phyloP scores from a whole-genome alignment of 2,113 vertebrate genomes.

The Notechis scutatus region DNA sequence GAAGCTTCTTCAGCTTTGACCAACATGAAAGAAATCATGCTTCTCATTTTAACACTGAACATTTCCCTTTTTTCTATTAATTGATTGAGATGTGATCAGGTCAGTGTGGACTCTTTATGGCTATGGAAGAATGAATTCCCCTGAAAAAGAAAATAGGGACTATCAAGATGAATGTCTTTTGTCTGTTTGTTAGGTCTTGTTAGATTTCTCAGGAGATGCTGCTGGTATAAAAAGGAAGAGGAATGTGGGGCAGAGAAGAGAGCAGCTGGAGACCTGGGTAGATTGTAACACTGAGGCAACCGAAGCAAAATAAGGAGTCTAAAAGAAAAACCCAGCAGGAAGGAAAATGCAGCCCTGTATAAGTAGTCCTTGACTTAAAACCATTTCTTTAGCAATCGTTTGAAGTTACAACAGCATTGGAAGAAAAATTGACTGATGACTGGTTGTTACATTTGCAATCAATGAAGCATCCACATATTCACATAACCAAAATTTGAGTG shows the following conservation, averaged over 20 bases:
- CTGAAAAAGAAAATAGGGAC: not conserved
- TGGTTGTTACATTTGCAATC: not conserved
- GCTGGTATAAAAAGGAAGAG: not conserved
- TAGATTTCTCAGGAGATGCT: not conserved
- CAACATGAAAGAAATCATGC: not conserved
- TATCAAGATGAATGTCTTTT: not conserved
- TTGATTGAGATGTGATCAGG: not conserved
- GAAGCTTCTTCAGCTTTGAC: not conserved
- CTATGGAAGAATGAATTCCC: not conserved
- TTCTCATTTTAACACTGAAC: not conserved
- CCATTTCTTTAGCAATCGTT: not conserved
- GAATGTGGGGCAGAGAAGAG: not conserved
- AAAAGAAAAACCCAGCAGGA: not conserved
- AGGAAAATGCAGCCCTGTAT: not conserved
- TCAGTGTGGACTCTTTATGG: not conserved
- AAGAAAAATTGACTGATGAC: not conserved
- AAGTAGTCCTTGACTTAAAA: not conserved
- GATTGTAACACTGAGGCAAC: not conserved
- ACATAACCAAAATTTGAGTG: not conserved
- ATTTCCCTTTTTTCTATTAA: not conserved
- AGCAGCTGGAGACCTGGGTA: not conserved
- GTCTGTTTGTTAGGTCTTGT: not conserved
- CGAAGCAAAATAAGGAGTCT: not conserved
- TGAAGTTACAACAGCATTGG: not conserved
- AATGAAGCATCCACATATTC: not conserved